Base-by-base conservation (phyloP, 2,888 invertebrate species). In the Trachelus stipa region DNA sequence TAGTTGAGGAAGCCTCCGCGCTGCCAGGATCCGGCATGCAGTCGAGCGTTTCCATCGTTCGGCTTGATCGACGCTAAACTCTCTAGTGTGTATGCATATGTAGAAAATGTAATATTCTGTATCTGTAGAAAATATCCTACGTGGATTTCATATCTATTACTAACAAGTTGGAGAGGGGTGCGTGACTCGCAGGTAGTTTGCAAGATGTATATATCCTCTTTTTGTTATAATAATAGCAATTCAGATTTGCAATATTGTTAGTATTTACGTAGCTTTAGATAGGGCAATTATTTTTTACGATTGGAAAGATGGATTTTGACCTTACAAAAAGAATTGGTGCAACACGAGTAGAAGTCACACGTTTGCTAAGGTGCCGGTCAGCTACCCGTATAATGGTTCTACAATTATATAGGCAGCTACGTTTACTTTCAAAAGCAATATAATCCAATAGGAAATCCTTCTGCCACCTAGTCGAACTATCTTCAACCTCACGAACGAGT, bases 401-500 rank as follows among this genome's bases (percentile, higher is more conserved):
- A 15, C 1, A 56, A 56, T 56, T 56, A 56, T 56, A 56, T 23
- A 15, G 9, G 23, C 56, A 23, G 15, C 23, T 56, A 56, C 23
- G 23, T 56, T 56, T 56, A 56, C 56, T 56, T 56, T 56, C 56
- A 56, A 56, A 56, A 23, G 23, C 15, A 23, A 56, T 56, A 2
- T 9, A 56, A 56, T 56, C 56, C 56, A 56, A 56, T 56, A 23
- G 23, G 56, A 23, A 56, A 56, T 56, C 56, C 56, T 56, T 74
- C 35, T 76, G 80, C 83, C 77, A 83, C 83, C 81, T 83, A 75
- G 80, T 81, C 79, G 75, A 78, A 74, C 77, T 79, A 83, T 85
- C 84, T 80, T 82, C 82, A 83, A 86, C 83, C 79, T 79, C 80
- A 81, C 76, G 80, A 88, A 87, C 87, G 80, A 86, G 88, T 88